Percentiles rank a stretch among this genome's conserved stretches.
Evolutionary conservation across 2,797 vertebrate genomes (phyloP).

Genomic region (Danio albolineatus): DNA sequence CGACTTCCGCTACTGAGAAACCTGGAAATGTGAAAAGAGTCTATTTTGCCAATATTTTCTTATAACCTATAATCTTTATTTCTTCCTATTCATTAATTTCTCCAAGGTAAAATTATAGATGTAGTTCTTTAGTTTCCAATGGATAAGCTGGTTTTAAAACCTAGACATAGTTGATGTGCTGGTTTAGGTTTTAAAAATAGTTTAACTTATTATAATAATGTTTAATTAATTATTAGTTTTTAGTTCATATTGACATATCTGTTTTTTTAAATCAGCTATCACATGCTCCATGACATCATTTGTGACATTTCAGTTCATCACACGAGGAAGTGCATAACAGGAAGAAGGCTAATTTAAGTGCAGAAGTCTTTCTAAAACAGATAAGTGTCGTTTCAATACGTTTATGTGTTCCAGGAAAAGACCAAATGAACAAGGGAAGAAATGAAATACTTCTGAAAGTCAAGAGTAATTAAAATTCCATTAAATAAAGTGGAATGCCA

Average conservation of each 20-base stretch:
- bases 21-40: no score
- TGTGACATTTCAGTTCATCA: background rate
- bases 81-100: background rate
- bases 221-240: background rate
- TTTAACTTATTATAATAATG: background rate
- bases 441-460: background rate
- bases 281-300: slow-evolving; percentile 23
- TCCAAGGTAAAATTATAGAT: background rate
- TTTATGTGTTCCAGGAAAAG: background rate
- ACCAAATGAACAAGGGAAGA: background rate
- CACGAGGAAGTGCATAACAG: slow-evolving; percentile 18
- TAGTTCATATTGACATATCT: background rate
- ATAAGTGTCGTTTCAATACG: background rate
- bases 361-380: background rate
- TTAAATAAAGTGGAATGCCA: background rate
- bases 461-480: background rate
- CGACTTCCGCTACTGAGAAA: no score
- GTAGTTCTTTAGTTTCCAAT: background rate
- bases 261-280: no score
- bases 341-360: background rate
- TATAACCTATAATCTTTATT: no score
- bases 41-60: no score
- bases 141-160: background rate
- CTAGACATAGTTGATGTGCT: background rate
- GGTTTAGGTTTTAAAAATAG: background rate